Evolutionary conservation across 64 coral and sea anemone genomes (phyloP).

Genomic region (Montipora sp.): DNA sequence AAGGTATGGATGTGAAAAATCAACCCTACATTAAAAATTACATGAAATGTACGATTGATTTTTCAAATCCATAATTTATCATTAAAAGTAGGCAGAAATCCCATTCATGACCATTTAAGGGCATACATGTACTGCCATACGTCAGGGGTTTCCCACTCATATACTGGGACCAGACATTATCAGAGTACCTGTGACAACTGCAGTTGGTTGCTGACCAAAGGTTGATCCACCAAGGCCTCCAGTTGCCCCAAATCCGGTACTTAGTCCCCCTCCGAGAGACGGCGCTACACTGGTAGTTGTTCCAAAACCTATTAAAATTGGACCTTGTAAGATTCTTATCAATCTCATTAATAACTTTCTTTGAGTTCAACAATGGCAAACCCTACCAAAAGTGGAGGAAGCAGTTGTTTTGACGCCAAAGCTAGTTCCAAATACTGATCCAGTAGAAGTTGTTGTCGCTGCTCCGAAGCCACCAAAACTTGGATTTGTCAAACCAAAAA

Average conservation of each 20-base stretch:
- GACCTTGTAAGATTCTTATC: too few relatives aligned
- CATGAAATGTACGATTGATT: too few relatives aligned
- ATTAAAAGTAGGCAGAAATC: too few relatives aligned
- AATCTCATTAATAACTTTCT: background rate
- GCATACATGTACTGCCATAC: too few relatives aligned
- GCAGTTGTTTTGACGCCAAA: constrained; percentile 61
- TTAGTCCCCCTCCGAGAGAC: constrained; percentile 39
- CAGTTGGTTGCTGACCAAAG: constrained; percentile 23
- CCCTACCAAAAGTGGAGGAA: constrained; percentile 50
- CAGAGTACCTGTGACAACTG: background rate
- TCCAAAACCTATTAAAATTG: constrained; percentile 50
- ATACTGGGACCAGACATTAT: too few relatives aligned
- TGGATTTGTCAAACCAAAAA: constrained; percentile 20
- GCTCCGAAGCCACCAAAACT: constrained; percentile 53
- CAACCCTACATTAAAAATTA: too few relatives aligned
- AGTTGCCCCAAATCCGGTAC: constrained; percentile 61
- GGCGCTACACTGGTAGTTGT: constrained; percentile 35
- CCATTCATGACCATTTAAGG: too few relatives aligned
- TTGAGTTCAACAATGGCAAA: background rate
- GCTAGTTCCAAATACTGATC: constrained; percentile 2
- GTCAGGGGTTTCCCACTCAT: too few relatives aligned
- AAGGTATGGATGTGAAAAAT: too few relatives aligned
- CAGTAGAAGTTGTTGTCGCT: constrained; percentile 19
- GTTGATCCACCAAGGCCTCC: constrained; percentile 26
- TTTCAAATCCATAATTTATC: too few relatives aligned